Percentiles rank a stretch among this genome's conserved stretches.
phyloP scores from a whole-genome alignment of 2,888 invertebrate genomes.

The Linnaemya vulpina region DNA sequence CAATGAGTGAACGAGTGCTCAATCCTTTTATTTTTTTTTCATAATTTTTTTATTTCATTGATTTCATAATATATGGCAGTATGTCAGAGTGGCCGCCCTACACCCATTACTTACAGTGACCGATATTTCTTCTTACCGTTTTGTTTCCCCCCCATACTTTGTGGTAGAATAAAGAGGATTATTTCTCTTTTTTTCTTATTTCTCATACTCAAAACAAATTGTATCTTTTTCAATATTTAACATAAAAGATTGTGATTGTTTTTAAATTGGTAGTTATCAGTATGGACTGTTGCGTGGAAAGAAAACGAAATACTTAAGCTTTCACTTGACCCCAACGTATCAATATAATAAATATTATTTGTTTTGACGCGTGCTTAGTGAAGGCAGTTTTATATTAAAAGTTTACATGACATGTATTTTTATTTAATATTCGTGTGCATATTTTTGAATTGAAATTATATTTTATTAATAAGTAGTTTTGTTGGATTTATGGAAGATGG shows the following conservation, averaged over 20 bases:
- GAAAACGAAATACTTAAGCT: constrained; percentile 75
- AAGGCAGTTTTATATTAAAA: constrained; percentile 51
- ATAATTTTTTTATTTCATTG: constrained; percentile 64
- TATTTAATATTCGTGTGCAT: not conserved
- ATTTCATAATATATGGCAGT: constrained; percentile 79
- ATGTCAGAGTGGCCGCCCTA: constrained; percentile 81
- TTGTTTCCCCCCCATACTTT: not conserved
- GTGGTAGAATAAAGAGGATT: constrained; percentile 21
- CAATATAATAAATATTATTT: constrained; percentile 79
- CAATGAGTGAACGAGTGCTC: constrained; percentile 74
- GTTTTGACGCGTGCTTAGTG: constrained; percentile 69
- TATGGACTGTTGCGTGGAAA: constrained; percentile 46
- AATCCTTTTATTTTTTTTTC: constrained; percentile 1
- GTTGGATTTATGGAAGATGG: no score
- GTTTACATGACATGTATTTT: not conserved
- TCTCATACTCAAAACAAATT: constrained; percentile 29
- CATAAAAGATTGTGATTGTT: constrained; percentile 54
- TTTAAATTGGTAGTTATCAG: constrained; percentile 49
- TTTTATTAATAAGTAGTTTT: not conserved
- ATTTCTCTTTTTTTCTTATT: constrained; percentile 17
- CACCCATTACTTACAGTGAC: constrained; percentile 77
- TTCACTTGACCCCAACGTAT: constrained; percentile 81
- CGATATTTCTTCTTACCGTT: constrained; percentile 48
- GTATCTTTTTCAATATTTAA: constrained; percentile 44
- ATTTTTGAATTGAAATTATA: not conserved